phyloP scores from a whole-genome alignment of 2,113 vertebrate genomes.

The Chiloscyllium plagiosum region DNA sequence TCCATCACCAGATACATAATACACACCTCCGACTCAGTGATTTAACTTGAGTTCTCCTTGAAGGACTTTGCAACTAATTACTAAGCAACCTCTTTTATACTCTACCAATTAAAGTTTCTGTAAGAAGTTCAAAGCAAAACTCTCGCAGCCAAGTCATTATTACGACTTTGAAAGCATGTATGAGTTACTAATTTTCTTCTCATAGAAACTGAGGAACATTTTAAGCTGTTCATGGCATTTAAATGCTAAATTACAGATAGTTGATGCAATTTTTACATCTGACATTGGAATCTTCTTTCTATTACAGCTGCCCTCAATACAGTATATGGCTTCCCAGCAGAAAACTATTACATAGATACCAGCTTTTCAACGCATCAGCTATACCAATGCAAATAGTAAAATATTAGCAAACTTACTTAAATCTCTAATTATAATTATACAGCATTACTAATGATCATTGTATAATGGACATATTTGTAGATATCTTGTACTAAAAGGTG shows the following conservation, averaged over 20 bases:
- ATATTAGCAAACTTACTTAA: background rate
- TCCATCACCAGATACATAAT: background rate
- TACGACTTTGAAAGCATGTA: background rate
- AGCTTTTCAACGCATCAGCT: background rate
- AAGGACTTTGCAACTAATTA: constrained; percentile 31
- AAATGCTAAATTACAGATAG: constrained; percentile 32
- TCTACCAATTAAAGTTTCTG: constrained; percentile 27
- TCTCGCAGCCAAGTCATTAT: constrained; percentile 7
- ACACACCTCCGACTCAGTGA: background rate
- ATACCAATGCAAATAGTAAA: background rate
- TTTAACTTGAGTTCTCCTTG: background rate
- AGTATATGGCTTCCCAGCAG: background rate
- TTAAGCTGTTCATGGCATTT: background rate
- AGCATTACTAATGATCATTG: background rate
- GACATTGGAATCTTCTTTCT: background rate
- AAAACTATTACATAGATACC: background rate
- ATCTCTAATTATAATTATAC: background rate
- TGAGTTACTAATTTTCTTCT: constrained; percentile 31
- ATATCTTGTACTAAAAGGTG: background rate
- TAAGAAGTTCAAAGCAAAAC: background rate
- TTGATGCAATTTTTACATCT: constrained; percentile 15
- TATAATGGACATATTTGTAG: background rate
- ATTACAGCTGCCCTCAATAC: background rate
- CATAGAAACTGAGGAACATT: background rate
- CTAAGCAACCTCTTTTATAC: background rate